phyloP scores from a whole-genome alignment of 2,888 invertebrate species.

The Mesorhabditis belari region DNA sequence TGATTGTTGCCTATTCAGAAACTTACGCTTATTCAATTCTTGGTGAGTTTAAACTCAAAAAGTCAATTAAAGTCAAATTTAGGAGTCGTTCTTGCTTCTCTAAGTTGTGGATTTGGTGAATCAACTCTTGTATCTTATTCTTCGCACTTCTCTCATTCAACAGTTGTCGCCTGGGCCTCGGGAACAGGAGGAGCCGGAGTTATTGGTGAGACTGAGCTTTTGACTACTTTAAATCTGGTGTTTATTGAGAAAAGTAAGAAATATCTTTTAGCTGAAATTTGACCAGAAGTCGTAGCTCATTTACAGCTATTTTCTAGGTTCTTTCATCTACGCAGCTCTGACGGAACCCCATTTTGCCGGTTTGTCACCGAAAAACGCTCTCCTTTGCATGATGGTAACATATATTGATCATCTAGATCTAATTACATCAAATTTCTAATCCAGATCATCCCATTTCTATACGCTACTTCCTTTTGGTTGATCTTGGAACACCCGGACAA shows the following conservation, averaged over 20 bases:
- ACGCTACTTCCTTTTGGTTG: neutral
- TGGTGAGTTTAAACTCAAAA: neutral
- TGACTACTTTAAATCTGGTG: too few species aligned
- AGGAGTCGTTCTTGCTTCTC: neutral
- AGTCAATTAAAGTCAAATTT: neutral
- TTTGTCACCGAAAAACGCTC: neutral
- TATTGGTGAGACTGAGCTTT: too few species aligned
- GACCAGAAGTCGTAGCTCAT: neutral
- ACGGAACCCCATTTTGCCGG: neutral
- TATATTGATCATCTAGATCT: too few species aligned
- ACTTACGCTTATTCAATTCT: neutral
- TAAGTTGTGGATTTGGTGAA: neutral
- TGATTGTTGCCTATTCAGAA: neutral
- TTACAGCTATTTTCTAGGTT: neutral
- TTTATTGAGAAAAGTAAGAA: too few species aligned
- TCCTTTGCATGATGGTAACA: neutral
- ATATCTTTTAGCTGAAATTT: neutral
- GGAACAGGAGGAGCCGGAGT: neutral
- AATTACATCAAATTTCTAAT: too few species aligned
- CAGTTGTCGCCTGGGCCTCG: neutral
- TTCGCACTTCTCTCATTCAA: neutral
- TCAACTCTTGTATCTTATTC: neutral
- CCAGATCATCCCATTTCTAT: neutral
- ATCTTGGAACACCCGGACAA: neutral
- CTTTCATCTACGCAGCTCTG: neutral